These are phyloP conservation scores for Cinclus cinclus DNA, from an alignment of 2,113 vertebrate species.

Conservation along the genomic window DNA sequence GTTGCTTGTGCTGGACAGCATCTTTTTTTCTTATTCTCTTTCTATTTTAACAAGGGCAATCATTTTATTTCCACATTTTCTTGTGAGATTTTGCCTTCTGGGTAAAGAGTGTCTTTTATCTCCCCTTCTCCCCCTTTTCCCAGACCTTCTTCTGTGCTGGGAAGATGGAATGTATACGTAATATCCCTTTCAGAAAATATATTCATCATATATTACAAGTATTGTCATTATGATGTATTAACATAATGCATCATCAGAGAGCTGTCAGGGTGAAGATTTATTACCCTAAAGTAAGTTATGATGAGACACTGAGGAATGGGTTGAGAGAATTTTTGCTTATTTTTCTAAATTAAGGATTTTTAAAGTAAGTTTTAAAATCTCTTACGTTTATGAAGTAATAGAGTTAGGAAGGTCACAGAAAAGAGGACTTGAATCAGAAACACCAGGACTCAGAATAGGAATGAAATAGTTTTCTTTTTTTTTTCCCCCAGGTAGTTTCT, in stretches of 20 bases:
- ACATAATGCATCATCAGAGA: constrained; percentile 74
- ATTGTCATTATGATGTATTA: constrained; percentile 77
- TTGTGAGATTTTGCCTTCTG: constrained; percentile 14
- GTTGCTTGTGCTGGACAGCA: not conserved
- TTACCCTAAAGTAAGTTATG: constrained; percentile 57
- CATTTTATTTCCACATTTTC: constrained; percentile 1
- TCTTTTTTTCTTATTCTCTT: constrained; percentile 1
- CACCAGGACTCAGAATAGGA: not conserved
- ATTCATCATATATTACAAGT: constrained; percentile 63
- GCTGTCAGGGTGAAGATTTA: constrained; percentile 73
- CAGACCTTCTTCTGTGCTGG: constrained; percentile 21
- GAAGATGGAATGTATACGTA: constrained; percentile 62
- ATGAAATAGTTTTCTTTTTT: not conserved
- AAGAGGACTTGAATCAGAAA: constrained; percentile 39
- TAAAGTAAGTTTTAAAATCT: constrained; percentile 58
- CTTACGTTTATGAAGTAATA: constrained; percentile 42
- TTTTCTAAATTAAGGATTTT: constrained; percentile 72
- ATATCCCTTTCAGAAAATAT: constrained; percentile 70
- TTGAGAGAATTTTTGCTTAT: constrained; percentile 70
- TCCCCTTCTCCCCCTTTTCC: constrained; percentile 8
- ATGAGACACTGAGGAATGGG: constrained; percentile 44
- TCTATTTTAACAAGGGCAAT: constrained; percentile 20
- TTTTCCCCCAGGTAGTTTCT: not conserved
- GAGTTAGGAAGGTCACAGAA: constrained; percentile 15
- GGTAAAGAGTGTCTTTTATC: not conserved